Base-by-base conservation (phyloP, 1,140 invertebrate genomes). In the Geopemphigus sp. region DNA sequence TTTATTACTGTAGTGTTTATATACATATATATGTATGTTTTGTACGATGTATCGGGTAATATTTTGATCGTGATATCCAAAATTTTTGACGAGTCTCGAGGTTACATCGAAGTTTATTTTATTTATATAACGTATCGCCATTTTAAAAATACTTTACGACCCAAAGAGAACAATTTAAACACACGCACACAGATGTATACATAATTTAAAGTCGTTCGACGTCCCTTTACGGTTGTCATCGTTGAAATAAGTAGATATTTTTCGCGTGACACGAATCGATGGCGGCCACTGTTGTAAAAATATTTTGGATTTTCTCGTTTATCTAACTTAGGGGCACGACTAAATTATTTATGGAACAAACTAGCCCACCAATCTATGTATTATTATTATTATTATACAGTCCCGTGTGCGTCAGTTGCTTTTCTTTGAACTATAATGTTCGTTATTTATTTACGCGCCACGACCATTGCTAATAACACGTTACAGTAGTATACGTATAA, bases 301-400 rank as follows among this genome's bases (percentile, higher is more conserved):
- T 39, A 39, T 39, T 39, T 39, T 70, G 19, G 50, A 53, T 70
- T 26, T 70, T 50, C 22, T 53, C 17, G 22, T 70, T 70, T 17
- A 26, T 70, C 45, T 19, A 53, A 70, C 15, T 70, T 50, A 66
- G 47, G 47, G 66, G 24, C 17, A 53, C 3, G 19, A 53, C 14
- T 70, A 70, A 70, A 70, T 70, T 70, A 70, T 70, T 70, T 45
- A 70, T 50, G 4, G 0, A 53, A 53, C 15, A 29, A 70, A 70
- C 24, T 70, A 53, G 47, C 26, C 15, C 66, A 26, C 50, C 24
- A 24, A 70, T 53, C 14, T 17, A 70, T 70, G 8, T 39, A 39
- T 39, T 39, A 39, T 39, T 39, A 39, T 39, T n/a, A 70, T 39
- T 70, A 11, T 3, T 10, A n/a, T 53, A 68, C 47, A 47, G 64